Percentiles rank a stretch among this genome's conserved stretches.
These are phyloP conservation scores for Heteromormyrus szaboi DNA, from an alignment of 2,797 vertebrate genomes.

Conservation along the genomic window DNA sequence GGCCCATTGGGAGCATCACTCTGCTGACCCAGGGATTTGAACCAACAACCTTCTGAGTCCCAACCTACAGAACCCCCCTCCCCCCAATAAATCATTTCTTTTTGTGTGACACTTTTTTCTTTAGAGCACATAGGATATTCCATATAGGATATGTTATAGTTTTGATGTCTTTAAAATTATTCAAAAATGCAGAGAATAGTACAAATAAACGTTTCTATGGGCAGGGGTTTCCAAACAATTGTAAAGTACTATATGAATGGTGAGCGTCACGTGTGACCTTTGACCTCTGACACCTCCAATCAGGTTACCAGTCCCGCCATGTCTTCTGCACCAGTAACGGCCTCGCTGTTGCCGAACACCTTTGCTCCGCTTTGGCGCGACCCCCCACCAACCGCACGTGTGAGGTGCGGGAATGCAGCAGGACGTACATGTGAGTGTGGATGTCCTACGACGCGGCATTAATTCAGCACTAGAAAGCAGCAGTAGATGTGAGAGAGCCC, in stretches of 20 bases:
- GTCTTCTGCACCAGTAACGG: conserved; percentile 65
- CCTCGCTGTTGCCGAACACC: conserved; percentile 57
- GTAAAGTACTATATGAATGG: not conserved
- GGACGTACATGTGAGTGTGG: conserved; percentile 53
- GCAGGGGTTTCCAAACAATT: not conserved
- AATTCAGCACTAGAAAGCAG: not conserved
- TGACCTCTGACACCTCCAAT: not conserved
- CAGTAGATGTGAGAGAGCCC: not conserved
- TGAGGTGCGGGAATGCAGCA: conserved; percentile 56
- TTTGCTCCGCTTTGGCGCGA: conserved; percentile 55
- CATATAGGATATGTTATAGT: not conserved
- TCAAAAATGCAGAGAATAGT: not conserved
- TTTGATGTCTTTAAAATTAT: not conserved
- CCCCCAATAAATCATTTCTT: not conserved
- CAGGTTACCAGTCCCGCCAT: conserved; percentile 64
- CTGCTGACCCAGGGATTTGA: not conserved
- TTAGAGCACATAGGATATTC: not conserved
- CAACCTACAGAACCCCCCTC: not conserved
- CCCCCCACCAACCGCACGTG: conserved; percentile 57
- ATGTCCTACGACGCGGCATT: not conserved
- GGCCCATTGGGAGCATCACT: not conserved
- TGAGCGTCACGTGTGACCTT: not conserved
- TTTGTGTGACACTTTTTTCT: not conserved
- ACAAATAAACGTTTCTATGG: not conserved
- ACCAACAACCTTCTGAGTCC: not conserved